A percentile compares a stretch with the other conserved stretches of the same genome.
Conservation (phyloP, 2,113 vertebrate species). For the Pachypanchax playfairii region DNA sequence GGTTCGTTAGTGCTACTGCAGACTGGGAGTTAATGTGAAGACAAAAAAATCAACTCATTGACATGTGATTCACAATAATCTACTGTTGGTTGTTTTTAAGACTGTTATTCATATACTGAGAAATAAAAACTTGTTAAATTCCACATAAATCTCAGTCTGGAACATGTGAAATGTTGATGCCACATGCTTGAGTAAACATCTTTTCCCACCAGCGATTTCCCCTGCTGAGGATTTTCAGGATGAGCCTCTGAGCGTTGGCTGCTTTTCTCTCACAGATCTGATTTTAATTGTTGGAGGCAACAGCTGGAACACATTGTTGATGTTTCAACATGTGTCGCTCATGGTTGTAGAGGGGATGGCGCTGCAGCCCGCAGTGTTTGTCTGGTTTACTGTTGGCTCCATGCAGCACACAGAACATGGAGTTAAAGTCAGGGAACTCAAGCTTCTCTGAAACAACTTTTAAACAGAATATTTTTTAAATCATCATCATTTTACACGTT, state of each 20-base stretch:
- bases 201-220: slow-evolving; percentile 33
- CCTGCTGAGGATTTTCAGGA: slow-evolving; percentile 14
- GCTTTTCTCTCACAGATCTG: slow-evolving; percentile 25
- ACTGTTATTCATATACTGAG: not conserved
- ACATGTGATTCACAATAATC: not conserved
- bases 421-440: not conserved
- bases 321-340: slow-evolving; percentile 59
- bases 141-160: not conserved
- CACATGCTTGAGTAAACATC: slow-evolving; percentile 40
- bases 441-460: too few relatives aligned
- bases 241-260: not conserved
- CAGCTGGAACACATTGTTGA: slow-evolving; percentile 62
- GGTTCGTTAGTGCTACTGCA: too few relatives aligned
- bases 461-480: too few relatives aligned
- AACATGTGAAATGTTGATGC: slow-evolving; percentile 24
- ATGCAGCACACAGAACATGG: not conserved
- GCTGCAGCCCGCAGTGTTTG: slow-evolving; percentile 7
- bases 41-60: too few relatives aligned
- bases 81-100: not conserved
- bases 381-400: slow-evolving; percentile 13
- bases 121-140: not conserved
- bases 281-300: slow-evolving; percentile 28
- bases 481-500: too few relatives aligned
- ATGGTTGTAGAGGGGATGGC: not conserved
- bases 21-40: too few relatives aligned